phyloP scores from a whole-genome alignment of 2,797 vertebrate species.

The Fratercula arctica region DNA sequence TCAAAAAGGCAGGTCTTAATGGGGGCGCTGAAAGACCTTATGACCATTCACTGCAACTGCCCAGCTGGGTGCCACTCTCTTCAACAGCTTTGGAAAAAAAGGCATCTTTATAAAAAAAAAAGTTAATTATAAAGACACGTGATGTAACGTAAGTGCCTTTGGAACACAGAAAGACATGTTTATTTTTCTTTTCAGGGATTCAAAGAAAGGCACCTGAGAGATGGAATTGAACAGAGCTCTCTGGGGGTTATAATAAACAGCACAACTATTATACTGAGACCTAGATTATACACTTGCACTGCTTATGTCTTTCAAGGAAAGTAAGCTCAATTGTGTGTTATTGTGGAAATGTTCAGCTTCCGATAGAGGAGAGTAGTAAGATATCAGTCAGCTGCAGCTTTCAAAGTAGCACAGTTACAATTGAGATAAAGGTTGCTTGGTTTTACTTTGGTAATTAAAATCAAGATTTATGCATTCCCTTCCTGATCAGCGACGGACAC shows the following conservation, averaged over 20 bases:
- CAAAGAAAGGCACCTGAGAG: constrained; percentile 43
- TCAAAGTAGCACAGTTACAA: background rate
- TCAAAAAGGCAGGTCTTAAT: constrained; percentile 35
- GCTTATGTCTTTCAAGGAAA: constrained; percentile 64
- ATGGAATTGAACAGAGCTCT: constrained; percentile 52
- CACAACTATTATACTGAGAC: constrained; percentile 40
- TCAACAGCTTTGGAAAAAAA: background rate
- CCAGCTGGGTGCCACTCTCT: constrained; percentile 15
- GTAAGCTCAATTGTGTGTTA: constrained; percentile 54
- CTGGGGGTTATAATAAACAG: constrained; percentile 62
- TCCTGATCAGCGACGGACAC: background rate
- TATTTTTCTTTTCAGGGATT: constrained; percentile 29
- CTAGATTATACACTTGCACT: constrained; percentile 58
- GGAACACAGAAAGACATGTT: background rate
- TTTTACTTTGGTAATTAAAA: constrained; percentile 55
- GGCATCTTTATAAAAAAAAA: background rate
- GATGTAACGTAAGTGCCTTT: constrained; percentile 14
- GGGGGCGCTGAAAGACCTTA: constrained; percentile 12
- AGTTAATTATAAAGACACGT: constrained; percentile 17
- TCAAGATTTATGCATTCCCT: constrained; percentile 27
- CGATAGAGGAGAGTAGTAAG: background rate
- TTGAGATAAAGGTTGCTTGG: constrained; percentile 5
- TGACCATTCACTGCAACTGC: background rate
- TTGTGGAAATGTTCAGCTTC: constrained; percentile 60
- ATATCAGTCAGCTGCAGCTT: constrained; percentile 54